Evolutionary conservation across 2,888 invertebrate species (phyloP).

Genomic region (Thecophora atra): DNA sequence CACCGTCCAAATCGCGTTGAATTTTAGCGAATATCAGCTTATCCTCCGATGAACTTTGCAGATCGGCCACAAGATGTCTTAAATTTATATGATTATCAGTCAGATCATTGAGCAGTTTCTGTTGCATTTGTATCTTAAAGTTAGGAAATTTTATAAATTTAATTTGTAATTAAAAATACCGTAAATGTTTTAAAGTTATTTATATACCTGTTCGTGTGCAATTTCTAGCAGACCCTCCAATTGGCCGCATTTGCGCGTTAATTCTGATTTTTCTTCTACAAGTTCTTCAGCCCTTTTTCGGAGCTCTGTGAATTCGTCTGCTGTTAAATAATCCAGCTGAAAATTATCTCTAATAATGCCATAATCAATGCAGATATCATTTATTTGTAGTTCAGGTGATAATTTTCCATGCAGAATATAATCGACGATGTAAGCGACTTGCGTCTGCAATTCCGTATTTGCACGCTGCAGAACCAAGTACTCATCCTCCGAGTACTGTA

Average conservation of each 20-base stretch:
- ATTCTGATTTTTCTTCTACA: constrained; percentile 47
- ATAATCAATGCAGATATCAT: constrained; percentile 57
- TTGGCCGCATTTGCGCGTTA: constrained; percentile 55
- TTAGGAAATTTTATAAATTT: not conserved
- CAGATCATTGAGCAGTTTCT: constrained; percentile 60
- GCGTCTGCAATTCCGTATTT: constrained; percentile 52
- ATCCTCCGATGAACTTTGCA: constrained; percentile 62
- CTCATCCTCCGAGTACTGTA: constrained; percentile 52
- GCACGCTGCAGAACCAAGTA: constrained; percentile 52
- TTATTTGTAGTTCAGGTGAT: constrained; percentile 44
- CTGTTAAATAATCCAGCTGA: constrained; percentile 59
- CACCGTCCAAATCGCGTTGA: constrained; percentile 60
- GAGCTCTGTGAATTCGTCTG: constrained; percentile 56
- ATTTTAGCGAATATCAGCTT: constrained; percentile 62
- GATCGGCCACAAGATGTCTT: constrained; percentile 64
- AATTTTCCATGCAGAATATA: constrained; percentile 52
- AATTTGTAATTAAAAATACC: not conserved
- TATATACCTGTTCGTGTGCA: constrained; percentile 57
- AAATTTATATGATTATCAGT: constrained; percentile 64
- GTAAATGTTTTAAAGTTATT: not conserved
- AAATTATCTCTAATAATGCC: constrained; percentile 61
- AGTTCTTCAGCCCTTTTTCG: constrained; percentile 47
- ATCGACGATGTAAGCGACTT: constrained; percentile 55
- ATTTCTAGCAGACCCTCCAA: constrained; percentile 59
- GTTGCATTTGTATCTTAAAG: constrained; percentile 60